phyloP scores from a whole-genome alignment of 2,797 vertebrate genomes.

The Acropternis orthonyx region DNA sequence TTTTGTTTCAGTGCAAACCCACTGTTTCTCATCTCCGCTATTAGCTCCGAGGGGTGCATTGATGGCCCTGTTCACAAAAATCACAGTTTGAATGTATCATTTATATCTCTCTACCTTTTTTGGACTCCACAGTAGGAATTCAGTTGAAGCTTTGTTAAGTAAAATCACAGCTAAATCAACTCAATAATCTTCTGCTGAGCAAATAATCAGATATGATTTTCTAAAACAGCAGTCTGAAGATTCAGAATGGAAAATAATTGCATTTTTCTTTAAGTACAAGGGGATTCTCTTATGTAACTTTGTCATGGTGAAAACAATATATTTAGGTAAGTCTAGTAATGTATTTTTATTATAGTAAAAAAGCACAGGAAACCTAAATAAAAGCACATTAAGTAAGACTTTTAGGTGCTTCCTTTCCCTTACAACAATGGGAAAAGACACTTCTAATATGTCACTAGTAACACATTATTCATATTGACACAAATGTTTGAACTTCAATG shows the following conservation, averaged over 20 bases:
- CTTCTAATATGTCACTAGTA: background rate
- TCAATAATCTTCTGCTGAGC: constrained; percentile 98
- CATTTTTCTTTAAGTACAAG: constrained; percentile 87
- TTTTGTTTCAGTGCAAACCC: constrained; percentile 99
- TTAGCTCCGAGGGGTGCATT: constrained; percentile 99
- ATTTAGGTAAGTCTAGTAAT: constrained; percentile 80
- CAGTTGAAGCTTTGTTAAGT: constrained; percentile 97
- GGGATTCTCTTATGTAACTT: constrained; percentile 87
- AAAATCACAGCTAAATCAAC: constrained; percentile 98
- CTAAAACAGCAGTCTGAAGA: constrained; percentile 92
- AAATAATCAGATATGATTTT: constrained; percentile 98
- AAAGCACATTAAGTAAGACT: constrained; percentile 29
- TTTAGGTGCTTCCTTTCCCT: background rate
- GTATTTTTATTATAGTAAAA: constrained; percentile 67
- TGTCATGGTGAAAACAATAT: constrained; percentile 80
- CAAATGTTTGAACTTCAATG: background rate
- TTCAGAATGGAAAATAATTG: constrained; percentile 97
- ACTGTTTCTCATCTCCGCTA: constrained; percentile 99
- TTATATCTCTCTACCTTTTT: constrained; percentile 89
- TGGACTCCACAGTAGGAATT: constrained; percentile 91
- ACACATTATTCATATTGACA: background rate
- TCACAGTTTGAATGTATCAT: constrained; percentile 93
- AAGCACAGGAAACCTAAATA: constrained; percentile 18
- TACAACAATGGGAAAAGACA: background rate
- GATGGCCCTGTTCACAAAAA: constrained; percentile 99